phyloP scores from a whole-genome alignment of 2,888 invertebrate species.

The Dasysyrphus albostriatus region DNA sequence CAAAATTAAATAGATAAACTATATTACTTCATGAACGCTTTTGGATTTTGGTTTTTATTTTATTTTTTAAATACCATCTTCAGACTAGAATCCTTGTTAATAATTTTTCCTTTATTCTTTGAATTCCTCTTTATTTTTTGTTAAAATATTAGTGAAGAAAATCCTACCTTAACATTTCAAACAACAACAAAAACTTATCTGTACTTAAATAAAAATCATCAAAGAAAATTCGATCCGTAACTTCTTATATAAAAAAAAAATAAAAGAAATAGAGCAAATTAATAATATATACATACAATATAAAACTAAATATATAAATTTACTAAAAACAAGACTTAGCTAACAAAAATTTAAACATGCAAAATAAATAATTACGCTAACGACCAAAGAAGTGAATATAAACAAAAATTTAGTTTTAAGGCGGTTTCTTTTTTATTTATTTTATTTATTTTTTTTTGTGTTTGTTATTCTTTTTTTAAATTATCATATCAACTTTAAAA shows the following conservation, averaged over 20 bases:
- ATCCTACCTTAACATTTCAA: conserved; percentile 61
- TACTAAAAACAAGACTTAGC: conserved; percentile 76
- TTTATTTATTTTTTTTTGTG: not conserved
- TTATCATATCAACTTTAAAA: conserved; percentile 50
- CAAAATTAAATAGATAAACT: conserved; percentile 60
- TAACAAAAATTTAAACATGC: conserved; percentile 77
- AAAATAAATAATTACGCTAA: conserved; percentile 55
- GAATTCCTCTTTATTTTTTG: not conserved
- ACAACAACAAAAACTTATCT: not conserved
- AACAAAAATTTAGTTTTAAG: conserved; percentile 25
- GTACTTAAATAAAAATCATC: conserved; percentile 34
- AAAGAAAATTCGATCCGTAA: conserved; percentile 71
- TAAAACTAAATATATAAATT: conserved; percentile 47
- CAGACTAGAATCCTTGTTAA: not conserved
- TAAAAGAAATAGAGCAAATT: conserved; percentile 35
- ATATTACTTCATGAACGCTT: conserved; percentile 56
- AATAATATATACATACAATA: conserved; percentile 50
- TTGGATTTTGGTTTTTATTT: conserved; percentile 48
- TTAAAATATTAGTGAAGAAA: conserved; percentile 38
- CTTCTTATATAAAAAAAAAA: conserved; percentile 63
- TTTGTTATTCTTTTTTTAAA: conserved; percentile 3
- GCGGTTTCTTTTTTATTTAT: not conserved
- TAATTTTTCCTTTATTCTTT: conserved; percentile 3
- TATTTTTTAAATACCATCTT: conserved; percentile 8
- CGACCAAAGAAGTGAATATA: conserved; percentile 62